phyloP scores from a whole-genome alignment of 2,888 invertebrate species.

The Tetanocera ferruginea region DNA sequence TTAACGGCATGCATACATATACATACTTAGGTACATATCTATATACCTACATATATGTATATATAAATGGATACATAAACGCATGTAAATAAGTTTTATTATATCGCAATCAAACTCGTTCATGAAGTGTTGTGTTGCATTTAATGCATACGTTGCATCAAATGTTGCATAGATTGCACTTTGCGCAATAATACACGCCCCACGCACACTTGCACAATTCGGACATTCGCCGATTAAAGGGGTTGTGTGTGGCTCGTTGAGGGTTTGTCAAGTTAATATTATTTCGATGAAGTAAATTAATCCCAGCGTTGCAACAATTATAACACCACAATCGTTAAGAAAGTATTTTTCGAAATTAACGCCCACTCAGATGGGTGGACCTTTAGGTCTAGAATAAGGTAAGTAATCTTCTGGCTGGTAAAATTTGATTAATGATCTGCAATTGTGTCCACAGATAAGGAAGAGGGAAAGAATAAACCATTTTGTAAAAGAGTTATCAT shows the following conservation, averaged over 20 bases:
- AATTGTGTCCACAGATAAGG: no score
- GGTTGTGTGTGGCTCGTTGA: neutral
- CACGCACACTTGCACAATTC: neutral
- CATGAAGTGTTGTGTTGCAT: conserved; percentile 25
- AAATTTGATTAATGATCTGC: no score
- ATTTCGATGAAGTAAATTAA: no score
- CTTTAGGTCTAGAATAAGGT: no score
- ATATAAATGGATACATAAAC: neutral
- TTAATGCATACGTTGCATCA: conserved; percentile 24
- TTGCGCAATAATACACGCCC: neutral
- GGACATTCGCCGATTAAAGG: neutral
- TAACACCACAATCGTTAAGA: neutral
- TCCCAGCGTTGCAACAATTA: neutral
- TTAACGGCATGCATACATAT: neutral
- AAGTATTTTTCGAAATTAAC: neutral
- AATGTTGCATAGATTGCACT: conserved; percentile 20
- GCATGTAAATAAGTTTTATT: conserved; percentile 31
- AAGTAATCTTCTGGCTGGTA: no score
- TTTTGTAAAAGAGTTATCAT: no score
- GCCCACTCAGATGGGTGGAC: neutral
- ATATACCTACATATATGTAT: neutral
- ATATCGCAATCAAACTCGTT: conserved; percentile 31
- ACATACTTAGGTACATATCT: neutral
- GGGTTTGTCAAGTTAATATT: no score
- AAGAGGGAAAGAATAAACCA: no score